A percentile compares a stretch with the other conserved stretches of the same genome.
These are phyloP conservation scores for Oreochromis niloticus DNA, from an alignment of 2,113 vertebrate genomes.

Conservation along the genomic window DNA sequence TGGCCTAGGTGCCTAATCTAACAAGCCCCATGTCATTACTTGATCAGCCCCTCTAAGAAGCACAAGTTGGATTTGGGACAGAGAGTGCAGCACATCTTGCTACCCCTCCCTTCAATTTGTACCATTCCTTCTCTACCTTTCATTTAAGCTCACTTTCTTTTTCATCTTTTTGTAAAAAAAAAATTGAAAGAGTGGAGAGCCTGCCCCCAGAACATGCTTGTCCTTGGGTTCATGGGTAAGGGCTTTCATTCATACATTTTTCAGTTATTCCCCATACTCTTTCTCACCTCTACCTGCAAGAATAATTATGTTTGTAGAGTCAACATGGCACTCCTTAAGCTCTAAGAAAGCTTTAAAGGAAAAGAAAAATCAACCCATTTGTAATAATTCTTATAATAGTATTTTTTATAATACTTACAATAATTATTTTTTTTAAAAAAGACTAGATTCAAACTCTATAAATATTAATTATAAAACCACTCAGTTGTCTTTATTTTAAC, in stretches of 20 bases:
- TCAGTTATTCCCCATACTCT: neutral
- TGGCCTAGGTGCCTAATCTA: constrained; percentile 43
- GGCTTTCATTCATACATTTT: constrained; percentile 30
- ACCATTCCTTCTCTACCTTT: neutral
- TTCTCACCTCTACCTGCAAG: neutral
- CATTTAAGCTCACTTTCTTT: constrained; percentile 38
- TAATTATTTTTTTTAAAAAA: neutral
- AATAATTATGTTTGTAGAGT: neutral
- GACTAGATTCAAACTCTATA: neutral
- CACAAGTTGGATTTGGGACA: constrained; percentile 44
- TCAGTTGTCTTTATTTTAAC: neutral
- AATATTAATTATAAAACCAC: neutral
- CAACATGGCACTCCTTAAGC: neutral
- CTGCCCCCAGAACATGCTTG: constrained; percentile 74
- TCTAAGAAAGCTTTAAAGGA: constrained; percentile 37
- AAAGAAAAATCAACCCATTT: constrained; percentile 23
- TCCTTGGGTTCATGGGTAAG: constrained; percentile 80
- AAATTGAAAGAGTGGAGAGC: constrained; percentile 48
- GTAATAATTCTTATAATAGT: neutral
- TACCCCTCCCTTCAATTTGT: neutral
- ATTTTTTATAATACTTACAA: neutral
- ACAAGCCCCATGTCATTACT: constrained; percentile 53
- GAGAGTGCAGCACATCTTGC: neutral
- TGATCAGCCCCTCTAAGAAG: constrained; percentile 42
- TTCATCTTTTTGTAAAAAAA: constrained; percentile 51